Evolutionary conservation across 2,888 invertebrate species (phyloP).

Genomic region (Ochropacha duplaris): DNA sequence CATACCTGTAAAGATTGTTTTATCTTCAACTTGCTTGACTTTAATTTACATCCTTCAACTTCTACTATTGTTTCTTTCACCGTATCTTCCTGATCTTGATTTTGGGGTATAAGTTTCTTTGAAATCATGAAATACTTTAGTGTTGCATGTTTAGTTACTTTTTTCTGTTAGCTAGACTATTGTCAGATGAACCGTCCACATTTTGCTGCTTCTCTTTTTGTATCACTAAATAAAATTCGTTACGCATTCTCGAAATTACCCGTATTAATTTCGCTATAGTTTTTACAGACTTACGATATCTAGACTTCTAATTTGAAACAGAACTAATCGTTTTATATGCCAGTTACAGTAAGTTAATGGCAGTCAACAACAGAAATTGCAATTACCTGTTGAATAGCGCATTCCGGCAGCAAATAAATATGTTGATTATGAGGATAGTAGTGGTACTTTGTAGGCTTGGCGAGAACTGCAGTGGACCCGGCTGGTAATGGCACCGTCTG

Average conservation of each 20-base stretch:
- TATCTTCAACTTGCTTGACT: background rate
- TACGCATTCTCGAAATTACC: background rate
- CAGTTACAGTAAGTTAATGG: constrained; percentile 32
- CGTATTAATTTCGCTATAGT: background rate
- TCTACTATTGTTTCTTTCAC: no score
- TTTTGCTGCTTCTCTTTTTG: background rate
- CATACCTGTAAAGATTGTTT: constrained; percentile 85
- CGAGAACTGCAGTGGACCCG: constrained; percentile 86
- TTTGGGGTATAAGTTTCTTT: background rate
- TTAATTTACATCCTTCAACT: no score
- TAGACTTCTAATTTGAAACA: background rate
- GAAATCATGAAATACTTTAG: background rate
- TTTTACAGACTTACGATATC: background rate
- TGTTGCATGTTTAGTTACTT: background rate
- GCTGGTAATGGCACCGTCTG: constrained; percentile 88
- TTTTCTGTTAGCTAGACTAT: background rate
- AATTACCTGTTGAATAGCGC: constrained; percentile 94
- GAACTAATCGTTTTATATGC: background rate
- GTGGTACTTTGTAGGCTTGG: constrained; percentile 96
- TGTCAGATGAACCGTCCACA: background rate
- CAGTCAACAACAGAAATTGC: constrained; percentile 24
- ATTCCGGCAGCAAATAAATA: constrained; percentile 95
- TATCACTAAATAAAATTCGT: background rate
- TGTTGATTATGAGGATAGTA: constrained; percentile 97
- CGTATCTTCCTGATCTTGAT: background rate